phyloP scores from a whole-genome alignment of 2,797 vertebrate species.

The Margarornis squamiger region DNA sequence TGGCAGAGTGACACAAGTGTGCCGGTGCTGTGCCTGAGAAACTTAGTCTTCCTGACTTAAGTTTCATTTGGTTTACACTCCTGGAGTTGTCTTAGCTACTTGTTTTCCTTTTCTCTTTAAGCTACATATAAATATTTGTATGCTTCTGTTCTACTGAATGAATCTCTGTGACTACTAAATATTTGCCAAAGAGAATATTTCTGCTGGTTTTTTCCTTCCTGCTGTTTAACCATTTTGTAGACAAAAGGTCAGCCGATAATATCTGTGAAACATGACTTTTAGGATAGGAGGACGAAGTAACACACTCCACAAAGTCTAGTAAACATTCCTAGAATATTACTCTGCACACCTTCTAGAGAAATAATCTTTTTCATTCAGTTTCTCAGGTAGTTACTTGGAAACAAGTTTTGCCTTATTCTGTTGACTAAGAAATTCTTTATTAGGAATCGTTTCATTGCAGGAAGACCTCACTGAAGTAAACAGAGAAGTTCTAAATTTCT shows the following conservation, averaged over 20 bases:
- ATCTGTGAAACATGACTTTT: neutral
- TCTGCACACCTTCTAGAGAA: neutral
- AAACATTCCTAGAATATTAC: neutral
- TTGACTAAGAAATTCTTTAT: neutral
- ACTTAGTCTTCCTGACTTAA: neutral
- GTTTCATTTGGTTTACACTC: neutral
- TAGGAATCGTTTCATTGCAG: slow-evolving; percentile 68
- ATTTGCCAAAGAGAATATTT: neutral
- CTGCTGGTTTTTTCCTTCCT: neutral
- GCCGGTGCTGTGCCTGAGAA: neutral
- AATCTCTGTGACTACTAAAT: neutral
- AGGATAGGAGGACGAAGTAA: neutral
- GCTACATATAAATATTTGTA: neutral
- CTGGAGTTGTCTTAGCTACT: neutral
- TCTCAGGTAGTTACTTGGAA: neutral
- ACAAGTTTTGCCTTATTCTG: neutral
- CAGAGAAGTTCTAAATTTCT: slow-evolving; percentile 61
- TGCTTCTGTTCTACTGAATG: neutral
- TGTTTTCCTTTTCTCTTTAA: neutral
- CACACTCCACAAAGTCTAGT: no score
- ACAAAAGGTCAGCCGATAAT: neutral
- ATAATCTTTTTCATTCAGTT: neutral
- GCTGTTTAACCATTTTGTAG: neutral
- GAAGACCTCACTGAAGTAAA: slow-evolving; percentile 85
- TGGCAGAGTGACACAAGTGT: neutral